A percentile compares a stretch with the other conserved stretches of the same genome.
Evolutionary conservation across 2,113 vertebrate species (phyloP).

Genomic region (Trachemys scripta): DNA sequence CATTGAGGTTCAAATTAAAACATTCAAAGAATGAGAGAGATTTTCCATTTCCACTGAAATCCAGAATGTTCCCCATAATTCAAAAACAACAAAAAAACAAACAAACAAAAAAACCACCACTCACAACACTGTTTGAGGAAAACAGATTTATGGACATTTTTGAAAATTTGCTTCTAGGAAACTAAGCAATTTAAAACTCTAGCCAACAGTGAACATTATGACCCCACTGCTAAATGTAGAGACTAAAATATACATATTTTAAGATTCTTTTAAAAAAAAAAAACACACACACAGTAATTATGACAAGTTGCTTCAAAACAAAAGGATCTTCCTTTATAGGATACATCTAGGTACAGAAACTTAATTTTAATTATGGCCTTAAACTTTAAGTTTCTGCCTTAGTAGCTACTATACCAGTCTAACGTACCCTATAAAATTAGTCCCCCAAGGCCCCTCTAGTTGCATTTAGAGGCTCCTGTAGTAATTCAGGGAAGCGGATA

Average conservation of each 20-base stretch:
- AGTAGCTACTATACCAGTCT: background rate
- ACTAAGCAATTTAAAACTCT: background rate
- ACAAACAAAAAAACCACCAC: too few species aligned
- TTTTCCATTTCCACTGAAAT: background rate
- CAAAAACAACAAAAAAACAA: background rate
- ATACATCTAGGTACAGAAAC: conserved; percentile 13
- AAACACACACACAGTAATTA: background rate
- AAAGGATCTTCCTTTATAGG: background rate
- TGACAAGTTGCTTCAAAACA: background rate
- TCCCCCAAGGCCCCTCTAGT: conserved; percentile 75
- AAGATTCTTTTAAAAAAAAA: background rate
- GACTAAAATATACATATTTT: background rate
- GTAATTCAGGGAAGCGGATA: conserved; percentile 59
- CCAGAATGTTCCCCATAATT: background rate
- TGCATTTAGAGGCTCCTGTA: conserved; percentile 65
- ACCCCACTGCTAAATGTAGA: background rate
- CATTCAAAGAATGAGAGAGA: background rate
- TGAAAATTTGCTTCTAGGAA: background rate
- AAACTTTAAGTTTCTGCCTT: background rate
- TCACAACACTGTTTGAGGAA: background rate
- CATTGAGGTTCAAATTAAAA: conserved; percentile 70
- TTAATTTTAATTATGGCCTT: background rate
- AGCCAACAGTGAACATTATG: background rate
- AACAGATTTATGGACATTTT: background rate
- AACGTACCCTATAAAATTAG: background rate